Evolutionary conservation across 1,140 invertebrate genomes (phyloP).

Genomic region (Sweltsa coloradensis): DNA sequence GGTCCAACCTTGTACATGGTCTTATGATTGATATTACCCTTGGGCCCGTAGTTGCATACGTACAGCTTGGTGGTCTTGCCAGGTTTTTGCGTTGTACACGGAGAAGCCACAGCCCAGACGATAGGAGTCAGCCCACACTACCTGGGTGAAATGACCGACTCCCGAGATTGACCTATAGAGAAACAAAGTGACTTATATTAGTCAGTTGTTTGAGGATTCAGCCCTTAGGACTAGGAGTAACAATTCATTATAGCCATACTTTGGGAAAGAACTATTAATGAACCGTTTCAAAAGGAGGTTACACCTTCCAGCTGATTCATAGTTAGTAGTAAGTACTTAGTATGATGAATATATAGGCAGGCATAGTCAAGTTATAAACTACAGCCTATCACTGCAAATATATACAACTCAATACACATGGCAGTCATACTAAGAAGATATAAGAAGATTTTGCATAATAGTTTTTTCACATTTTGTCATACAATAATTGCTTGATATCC

Average conservation of each 20-base stretch:
- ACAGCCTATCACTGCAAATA: too few relatives aligned
- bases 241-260: too few relatives aligned
- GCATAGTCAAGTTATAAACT: too few relatives aligned
- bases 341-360: not conserved
- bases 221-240: not conserved
- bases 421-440: too few relatives aligned
- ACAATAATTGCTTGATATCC: too few relatives aligned
- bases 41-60: slow-evolving; percentile 29
- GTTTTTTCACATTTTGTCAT: too few relatives aligned
- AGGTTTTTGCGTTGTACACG: not conserved
- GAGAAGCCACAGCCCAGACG: slow-evolving; percentile 25
- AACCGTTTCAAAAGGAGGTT: not conserved
- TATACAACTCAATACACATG: too few relatives aligned
- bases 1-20: slow-evolving; percentile 28
- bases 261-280: not conserved
- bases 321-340: not conserved
- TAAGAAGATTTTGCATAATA: too few relatives aligned
- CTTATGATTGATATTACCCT: slow-evolving; percentile 24
- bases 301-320: not conserved
- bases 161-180: slow-evolving; percentile 6
- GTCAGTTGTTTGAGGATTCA: not conserved
- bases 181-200: not conserved
- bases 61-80: not conserved
- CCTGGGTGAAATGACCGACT: slow-evolving; percentile 29
- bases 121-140: slow-evolving; percentile 26